Conservation (phyloP, 2,888 invertebrate genomes). For the Ornithoptera alexandrae region DNA sequence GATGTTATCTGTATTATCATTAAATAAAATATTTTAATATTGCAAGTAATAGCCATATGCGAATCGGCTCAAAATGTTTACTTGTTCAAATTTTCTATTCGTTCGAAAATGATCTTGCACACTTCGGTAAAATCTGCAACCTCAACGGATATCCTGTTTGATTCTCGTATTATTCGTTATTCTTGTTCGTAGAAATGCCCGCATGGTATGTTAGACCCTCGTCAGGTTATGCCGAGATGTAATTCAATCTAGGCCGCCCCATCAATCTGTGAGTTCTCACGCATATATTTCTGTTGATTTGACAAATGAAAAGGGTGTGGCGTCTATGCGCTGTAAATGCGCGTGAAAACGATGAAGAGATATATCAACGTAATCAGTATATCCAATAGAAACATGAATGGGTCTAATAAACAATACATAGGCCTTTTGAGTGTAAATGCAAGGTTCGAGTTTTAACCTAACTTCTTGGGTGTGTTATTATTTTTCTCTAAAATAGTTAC, state of each 20-base stretch:
- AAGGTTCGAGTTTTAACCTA: background rate
- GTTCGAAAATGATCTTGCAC: conserved; percentile 8
- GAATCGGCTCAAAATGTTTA: background rate
- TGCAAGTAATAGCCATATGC: background rate
- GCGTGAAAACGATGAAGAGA: conserved; percentile 48
- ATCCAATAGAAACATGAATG: conserved; percentile 31
- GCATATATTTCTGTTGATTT: conserved; percentile 80
- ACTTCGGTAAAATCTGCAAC: conserved; percentile 39
- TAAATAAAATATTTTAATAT: background rate
- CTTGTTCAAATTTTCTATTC: conserved; percentile 1
- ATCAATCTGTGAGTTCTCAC: conserved; percentile 78
- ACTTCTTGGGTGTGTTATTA: background rate
- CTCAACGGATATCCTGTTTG: conserved; percentile 54
- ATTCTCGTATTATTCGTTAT: conserved; percentile 71
- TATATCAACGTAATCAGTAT: conserved; percentile 52
- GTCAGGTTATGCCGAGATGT: conserved; percentile 75
- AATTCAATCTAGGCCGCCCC: conserved; percentile 78
- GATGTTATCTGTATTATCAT: background rate
- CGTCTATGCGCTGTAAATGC: conserved; percentile 53
- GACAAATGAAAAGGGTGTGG: conserved; percentile 79
- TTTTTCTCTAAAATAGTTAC: background rate
- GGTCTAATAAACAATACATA: background rate
- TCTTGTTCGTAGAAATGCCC: conserved; percentile 62
- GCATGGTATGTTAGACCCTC: conserved; percentile 74
- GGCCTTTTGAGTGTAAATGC: background rate